A percentile compares a stretch with the other conserved stretches of the same genome.
Evolutionary conservation across 2,797 vertebrate species (phyloP).

Genomic region (Zalophus californianus): DNA sequence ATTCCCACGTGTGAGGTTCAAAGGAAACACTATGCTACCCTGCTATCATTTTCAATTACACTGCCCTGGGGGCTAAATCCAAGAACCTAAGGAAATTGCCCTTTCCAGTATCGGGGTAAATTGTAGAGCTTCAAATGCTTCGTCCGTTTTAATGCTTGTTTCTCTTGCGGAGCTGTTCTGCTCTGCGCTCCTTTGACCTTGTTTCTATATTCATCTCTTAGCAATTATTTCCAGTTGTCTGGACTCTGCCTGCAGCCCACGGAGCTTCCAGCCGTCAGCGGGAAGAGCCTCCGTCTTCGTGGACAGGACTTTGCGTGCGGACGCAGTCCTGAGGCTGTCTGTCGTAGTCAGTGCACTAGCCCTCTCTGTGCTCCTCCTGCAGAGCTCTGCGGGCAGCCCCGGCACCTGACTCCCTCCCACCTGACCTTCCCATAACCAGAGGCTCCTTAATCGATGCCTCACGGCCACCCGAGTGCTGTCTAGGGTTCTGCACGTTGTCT

Average conservation of each 20-base stretch:
- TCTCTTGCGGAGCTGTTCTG: neutral
- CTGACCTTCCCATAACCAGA: neutral
- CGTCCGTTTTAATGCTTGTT: accelerated
- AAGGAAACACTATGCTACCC: neutral
- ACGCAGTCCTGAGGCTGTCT: too few species aligned
- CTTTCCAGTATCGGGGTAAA: neutral
- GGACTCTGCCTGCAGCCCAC: neutral
- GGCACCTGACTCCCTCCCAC: neutral
- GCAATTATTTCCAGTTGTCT: neutral
- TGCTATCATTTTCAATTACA: neutral
- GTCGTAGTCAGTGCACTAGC: neutral
- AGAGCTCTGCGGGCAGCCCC: accelerated
- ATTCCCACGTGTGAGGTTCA: neutral
- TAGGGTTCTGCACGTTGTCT: neutral
- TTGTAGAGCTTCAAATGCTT: neutral
- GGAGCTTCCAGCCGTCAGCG: accelerated
- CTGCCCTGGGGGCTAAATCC: neutral
- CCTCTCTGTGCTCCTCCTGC: neutral
- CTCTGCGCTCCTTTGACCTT: neutral
- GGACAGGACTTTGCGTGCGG: accelerated
- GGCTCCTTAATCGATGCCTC: neutral
- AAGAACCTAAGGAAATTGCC: neutral
- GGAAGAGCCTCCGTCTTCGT: neutral
- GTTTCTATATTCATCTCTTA: neutral
- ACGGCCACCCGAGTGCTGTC: accelerated